Evolutionary conservation across 2,888 invertebrate species (phyloP), one percentile per base, ranked within the genome.

Genomic region (Gerosis bhagava): DNA sequence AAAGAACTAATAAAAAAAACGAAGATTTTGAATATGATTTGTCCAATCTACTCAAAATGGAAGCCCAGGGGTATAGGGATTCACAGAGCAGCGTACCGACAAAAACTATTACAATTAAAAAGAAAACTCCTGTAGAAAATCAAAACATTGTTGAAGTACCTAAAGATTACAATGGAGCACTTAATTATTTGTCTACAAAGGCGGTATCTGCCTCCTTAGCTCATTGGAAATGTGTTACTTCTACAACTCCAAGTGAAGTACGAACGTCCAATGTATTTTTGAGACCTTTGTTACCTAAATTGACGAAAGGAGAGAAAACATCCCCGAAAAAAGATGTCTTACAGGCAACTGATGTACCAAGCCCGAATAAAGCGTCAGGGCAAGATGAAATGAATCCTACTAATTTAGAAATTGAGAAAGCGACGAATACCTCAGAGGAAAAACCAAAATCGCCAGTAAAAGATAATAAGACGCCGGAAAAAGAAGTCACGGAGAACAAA

Each of bases 11-110:
- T 70, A 90, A 90, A 5, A 90, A 92, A 54, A 90, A 92, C 65
- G 92, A 92, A 63, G 94, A 94, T 76, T 94, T 94, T 68, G 92
- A 94, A 57, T 94, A 94, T 64, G 94, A 94, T 77, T 77, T 93
- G 54, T 91, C 92, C 3, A 90, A 89, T 73, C 70, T 91, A 42
- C 67, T 90, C 24, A 91, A 91, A 72, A 73, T 80, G 76, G 88
- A 89, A 73, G 84, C 84, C 0, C 87, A 86, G 52, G 87, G 88
- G 4, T 86, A 88, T 59, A 70, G 83, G 50, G 88, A 87, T 51
- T 74, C 83, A 5, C 73, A 77, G 54, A 51, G 69, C 8, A 58
- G 61, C 13, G 51, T 63, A 22, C 67, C 51, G 29, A 42, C 70
- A 21, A 83, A 79, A 65, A 29, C 68, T n/a, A 57, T 46, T 50